Base-by-base conservation (phyloP, 1,140 invertebrate genomes). In the Laodelphax striatellus region DNA sequence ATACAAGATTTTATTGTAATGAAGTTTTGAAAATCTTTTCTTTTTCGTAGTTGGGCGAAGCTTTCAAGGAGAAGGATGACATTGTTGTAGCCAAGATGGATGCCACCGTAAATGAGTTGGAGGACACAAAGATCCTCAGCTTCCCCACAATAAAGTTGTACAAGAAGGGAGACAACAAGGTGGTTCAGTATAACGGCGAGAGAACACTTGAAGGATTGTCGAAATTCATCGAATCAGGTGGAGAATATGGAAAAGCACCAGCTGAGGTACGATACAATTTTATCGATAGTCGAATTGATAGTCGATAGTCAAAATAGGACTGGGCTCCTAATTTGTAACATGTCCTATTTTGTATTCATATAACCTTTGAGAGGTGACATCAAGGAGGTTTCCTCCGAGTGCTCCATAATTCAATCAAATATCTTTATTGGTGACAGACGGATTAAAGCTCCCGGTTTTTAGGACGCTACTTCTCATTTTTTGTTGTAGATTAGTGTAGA, bases 1-100 rank as follows among this genome's bases (percentile, higher is more conserved):
- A n/a, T n/a, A n/a, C n/a, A n/a, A n/a, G n/a, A n/a, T n/a, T n/a
- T n/a, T n/a, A n/a, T n/a, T n/a, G n/a, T n/a, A n/a, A n/a, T n/a
- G n/a, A n/a, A n/a, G n/a, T n/a, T n/a, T 28, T 38, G 34, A 46
- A 21, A 54, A 19, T 50, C 58, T 57, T 58, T 55, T 53, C 62
- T 46, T 64, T 34, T 62, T 70, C 70, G 34, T 58, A 90, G 79
- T 78, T 92, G 60, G 88, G 81, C 59, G 88, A 92, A 67, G 90
- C 96, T 75, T 98, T 85, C 75, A 86, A 89, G 71, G 87, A 92
- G 66, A 82, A 84, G 66, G 82, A 86, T 43, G 83, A 85, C 62
- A 80, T 99, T 64, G 80, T 99, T 13, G 90, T 99, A 71, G 95
- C 96, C 64, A 99, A 99, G 78, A 97, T 99, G 82, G 97, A 99